These are phyloP conservation scores for Stramonita haemastoma DNA, from an alignment of 2,888 invertebrate species.

Conservation along the genomic window DNA sequence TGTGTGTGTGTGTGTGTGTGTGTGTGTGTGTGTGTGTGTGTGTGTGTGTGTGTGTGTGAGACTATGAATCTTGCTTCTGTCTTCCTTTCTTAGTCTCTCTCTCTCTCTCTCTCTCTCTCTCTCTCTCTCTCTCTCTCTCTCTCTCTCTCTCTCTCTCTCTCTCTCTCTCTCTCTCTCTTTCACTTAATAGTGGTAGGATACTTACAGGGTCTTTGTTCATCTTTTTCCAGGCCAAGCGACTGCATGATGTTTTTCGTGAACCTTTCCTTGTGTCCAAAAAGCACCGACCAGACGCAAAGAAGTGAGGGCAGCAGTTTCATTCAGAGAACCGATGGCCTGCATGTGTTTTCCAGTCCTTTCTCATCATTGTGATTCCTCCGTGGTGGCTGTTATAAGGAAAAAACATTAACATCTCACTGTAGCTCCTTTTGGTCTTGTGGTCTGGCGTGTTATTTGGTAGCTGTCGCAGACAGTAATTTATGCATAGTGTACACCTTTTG, in stretches of 20 bases:
- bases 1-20: background rate
- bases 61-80: too few relatives aligned
- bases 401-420: too few relatives aligned
- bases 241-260: slow-evolving; percentile 88
- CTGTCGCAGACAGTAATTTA: too few relatives aligned
- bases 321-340: too few relatives aligned
- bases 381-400: too few relatives aligned
- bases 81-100: background rate
- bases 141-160: background rate
- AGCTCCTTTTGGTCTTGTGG: too few relatives aligned
- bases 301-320: background rate
- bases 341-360: too few relatives aligned
- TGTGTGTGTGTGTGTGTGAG: background rate
- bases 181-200: too few relatives aligned
- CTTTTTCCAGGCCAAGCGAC: slow-evolving; percentile 82
- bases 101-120: background rate
- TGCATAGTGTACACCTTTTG: too few relatives aligned
- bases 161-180: background rate
- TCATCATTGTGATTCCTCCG: too few relatives aligned
- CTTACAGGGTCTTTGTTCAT: background rate
- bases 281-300: background rate
- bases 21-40: background rate
- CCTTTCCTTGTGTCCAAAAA: slow-evolving; percentile 66
- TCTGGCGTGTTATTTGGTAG: too few relatives aligned
- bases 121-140: too few relatives aligned